These are phyloP conservation scores for Pogoniulus pusillus DNA, from an alignment of 2,797 vertebrate genomes.

Conservation along the genomic window DNA sequence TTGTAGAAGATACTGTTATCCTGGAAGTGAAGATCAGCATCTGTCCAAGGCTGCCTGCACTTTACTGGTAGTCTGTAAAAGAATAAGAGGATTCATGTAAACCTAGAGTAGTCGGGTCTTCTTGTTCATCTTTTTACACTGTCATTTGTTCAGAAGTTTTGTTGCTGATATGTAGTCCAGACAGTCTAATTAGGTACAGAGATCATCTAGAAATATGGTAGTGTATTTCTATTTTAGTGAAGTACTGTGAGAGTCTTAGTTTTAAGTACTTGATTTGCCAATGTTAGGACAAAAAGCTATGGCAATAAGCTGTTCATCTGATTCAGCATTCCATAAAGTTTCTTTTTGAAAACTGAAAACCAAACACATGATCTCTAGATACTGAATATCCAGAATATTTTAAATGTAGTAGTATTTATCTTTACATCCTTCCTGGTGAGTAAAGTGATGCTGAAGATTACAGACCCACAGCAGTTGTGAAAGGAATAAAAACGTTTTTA, in stretches of 20 bases:
- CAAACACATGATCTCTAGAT: fast-evolving
- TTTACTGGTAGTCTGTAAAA: neutral
- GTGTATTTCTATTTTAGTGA: neutral
- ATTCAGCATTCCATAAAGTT: neutral
- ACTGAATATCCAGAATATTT: neutral
- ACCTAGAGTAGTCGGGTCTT: neutral
- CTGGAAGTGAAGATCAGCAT: neutral
- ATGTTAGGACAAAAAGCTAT: neutral
- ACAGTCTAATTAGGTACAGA: neutral
- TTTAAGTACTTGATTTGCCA: neutral
- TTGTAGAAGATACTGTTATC: neutral
- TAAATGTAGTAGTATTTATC: neutral
- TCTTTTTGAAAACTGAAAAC: neutral
- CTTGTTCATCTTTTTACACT: neutral
- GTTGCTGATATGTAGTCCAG: neutral
- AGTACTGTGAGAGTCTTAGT: neutral
- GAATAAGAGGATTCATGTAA: neutral
- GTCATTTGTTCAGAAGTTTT: neutral
- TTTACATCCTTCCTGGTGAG: neutral
- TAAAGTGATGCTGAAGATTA: neutral
- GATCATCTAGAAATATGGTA: neutral
- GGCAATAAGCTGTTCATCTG: neutral
- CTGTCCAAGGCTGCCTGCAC: neutral
- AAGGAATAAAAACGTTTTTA: neutral
- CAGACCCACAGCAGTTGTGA: neutral